Evolutionary conservation across 1,140 invertebrate genomes (phyloP), one percentile per base, ranked within the genome.

Genomic region (Delia radicum): DNA sequence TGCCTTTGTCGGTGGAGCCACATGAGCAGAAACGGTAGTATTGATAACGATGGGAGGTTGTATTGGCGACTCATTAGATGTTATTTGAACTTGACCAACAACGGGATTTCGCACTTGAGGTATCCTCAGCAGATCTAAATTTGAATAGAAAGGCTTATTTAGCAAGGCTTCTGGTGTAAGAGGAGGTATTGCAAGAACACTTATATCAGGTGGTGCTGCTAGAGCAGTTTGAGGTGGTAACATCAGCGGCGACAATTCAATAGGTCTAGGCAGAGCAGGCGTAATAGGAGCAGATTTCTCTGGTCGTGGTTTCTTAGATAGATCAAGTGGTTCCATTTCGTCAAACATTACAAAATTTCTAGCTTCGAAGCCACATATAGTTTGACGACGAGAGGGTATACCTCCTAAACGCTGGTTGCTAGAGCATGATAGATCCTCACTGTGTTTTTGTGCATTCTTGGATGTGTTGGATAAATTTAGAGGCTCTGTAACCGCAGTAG

Each of bases 301-400:
- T 29, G 61, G 62, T 4, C 26, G 77, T 37, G 75, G 62, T 73
- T 85, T 85, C 55, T 85, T 83, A 0, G 83, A 85, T 24, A 85
- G 48, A 74, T 85, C 83, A 62, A 85, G 48, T 0, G 83, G 83
- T 27, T 85, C 80, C 82, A 84, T 84, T 12, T 85, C 83, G 2
- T 85, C 81, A 55, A 80, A 27, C 4, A 77, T 75, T 2, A 80
- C 24, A 26, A 85, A 46, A 65, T 85, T 82, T 7, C 83, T 74
- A 4, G 79, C 81, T 76, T 85, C 83, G 28, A 85, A 85, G n/a
- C 83, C 83, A 28, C 83, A 82, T 21, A 85, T 85, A 2, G 83
- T 85, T 78, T 85, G 83, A 71, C 83, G 33, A 61, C 83, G 77
- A 6, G 79, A 77, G 0, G 83, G 83, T 71, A 83, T 74, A 2